phyloP scores from a whole-genome alignment of 2,113 vertebrate genomes.

The Chiloscyllium plagiosum region DNA sequence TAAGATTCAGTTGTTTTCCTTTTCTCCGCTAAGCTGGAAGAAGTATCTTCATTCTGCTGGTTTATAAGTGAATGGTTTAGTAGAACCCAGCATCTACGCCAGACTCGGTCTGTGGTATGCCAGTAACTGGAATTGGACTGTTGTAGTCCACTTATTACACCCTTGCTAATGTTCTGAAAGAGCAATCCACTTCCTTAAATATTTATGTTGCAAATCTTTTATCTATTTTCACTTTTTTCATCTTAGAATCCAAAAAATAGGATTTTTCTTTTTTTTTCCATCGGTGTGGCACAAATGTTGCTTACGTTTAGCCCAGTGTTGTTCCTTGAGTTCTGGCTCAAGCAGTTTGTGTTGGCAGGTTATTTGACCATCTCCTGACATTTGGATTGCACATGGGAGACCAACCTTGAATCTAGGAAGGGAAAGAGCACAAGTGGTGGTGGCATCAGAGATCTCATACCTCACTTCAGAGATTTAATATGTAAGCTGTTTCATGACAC shows the following conservation, averaged over 20 bases:
- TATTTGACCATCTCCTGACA: not conserved
- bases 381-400: not conserved
- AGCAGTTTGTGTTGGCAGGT: not conserved
- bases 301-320: too few relatives aligned
- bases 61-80: not conserved
- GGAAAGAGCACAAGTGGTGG: not conserved
- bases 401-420: not conserved
- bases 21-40: not conserved
- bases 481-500: not conserved
- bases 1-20: not conserved
- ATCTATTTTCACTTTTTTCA: not conserved
- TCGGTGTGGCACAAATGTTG: not conserved
- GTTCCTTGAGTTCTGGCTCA: not conserved
- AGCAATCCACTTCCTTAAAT: not conserved
- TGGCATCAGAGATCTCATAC: not conserved
- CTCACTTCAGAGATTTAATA: not conserved
- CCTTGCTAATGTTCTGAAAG: not conserved
- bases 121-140: not conserved
- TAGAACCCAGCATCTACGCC: not conserved
- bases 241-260: too few relatives aligned
- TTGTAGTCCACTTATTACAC: not conserved
- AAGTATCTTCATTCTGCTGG: not conserved
- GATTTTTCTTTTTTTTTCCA: not conserved
- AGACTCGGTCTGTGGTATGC: not conserved
- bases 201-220: not conserved